Conservation (phyloP, 2,888 invertebrate genomes). For the Litoditis marina region DNA sequence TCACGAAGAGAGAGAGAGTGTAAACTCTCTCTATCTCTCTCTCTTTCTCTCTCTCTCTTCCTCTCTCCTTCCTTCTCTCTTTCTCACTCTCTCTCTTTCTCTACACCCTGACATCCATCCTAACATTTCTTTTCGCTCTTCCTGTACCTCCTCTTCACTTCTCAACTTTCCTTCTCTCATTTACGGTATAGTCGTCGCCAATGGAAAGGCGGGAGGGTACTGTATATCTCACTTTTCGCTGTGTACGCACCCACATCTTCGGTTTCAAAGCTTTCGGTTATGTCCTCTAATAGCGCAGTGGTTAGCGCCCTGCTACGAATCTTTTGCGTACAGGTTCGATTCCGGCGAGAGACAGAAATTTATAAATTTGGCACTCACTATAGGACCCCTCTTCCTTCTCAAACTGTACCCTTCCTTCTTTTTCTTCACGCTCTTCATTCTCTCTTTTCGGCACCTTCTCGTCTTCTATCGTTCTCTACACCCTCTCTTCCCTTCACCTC, state of each 20-base stretch:
- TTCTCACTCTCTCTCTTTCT: constrained; percentile 4
- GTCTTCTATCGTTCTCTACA: neutral
- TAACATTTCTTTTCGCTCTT: neutral
- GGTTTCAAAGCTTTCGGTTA: no score
- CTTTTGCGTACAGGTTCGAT: no score
- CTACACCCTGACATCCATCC: neutral
- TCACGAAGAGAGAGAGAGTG: no score
- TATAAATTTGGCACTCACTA: no score
- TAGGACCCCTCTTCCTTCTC: no score
- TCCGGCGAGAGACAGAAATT: no score
- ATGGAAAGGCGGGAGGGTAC: no score
- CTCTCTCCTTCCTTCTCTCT: constrained; percentile 7
- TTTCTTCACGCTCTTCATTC: neutral
- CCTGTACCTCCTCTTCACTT: neutral
- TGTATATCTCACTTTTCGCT: no score
- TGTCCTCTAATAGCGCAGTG: no score
- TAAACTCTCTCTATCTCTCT: neutral
- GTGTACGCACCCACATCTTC: no score
- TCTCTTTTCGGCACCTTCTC: neutral
- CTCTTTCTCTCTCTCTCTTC: constrained; percentile 6
- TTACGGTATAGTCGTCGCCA: neutral
- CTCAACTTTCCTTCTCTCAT: neutral
- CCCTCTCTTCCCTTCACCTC: neutral
- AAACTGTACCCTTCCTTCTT: constrained; percentile 2
- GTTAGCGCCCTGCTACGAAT: no score